Percentiles rank a stretch among this genome's conserved stretches.
phyloP scores from a whole-genome alignment of 2,888 invertebrate genomes.

The Norana najaformis region DNA sequence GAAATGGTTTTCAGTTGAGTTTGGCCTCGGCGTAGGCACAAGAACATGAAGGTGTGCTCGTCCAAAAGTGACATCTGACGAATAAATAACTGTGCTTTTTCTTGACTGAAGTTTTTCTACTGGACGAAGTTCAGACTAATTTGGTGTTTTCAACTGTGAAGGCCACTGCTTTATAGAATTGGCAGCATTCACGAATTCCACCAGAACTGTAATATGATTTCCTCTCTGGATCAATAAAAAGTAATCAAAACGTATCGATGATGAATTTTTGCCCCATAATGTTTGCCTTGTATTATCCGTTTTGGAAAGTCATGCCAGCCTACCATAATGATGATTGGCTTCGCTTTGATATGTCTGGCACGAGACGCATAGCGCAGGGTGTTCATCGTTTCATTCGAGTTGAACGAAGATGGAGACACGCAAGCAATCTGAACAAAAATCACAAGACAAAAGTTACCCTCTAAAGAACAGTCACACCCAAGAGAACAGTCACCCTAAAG shows the following conservation, averaged over 20 bases:
- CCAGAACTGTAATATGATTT: not conserved
- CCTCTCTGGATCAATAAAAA: not conserved
- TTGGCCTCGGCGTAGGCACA: too few species aligned
- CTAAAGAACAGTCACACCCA: not conserved
- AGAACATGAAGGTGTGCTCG: too few species aligned
- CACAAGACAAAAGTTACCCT: not conserved
- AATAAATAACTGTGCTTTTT: too few species aligned
- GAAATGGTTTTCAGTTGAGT: too few species aligned
- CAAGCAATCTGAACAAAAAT: conserved; percentile 79
- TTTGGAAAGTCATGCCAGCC: conserved; percentile 51
- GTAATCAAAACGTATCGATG: not conserved
- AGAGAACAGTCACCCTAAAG: not conserved
- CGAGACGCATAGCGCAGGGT: conserved; percentile 88
- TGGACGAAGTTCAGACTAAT: not conserved
- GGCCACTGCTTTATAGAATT: not conserved
- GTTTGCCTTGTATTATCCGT: not conserved
- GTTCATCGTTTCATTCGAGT: conserved; percentile 83
- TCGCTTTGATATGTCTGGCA: conserved; percentile 88
- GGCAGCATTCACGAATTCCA: not conserved
- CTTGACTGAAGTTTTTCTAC: too few species aligned
- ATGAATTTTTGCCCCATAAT: not conserved
- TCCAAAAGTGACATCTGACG: too few species aligned
- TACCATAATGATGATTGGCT: conserved; percentile 91
- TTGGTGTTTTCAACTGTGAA: not conserved
- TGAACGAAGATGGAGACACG: conserved; percentile 84